Evolutionary conservation across 2,888 invertebrate species (phyloP), one percentile per base, ranked within the genome.

Genomic region (Tortricodes alternella): DNA sequence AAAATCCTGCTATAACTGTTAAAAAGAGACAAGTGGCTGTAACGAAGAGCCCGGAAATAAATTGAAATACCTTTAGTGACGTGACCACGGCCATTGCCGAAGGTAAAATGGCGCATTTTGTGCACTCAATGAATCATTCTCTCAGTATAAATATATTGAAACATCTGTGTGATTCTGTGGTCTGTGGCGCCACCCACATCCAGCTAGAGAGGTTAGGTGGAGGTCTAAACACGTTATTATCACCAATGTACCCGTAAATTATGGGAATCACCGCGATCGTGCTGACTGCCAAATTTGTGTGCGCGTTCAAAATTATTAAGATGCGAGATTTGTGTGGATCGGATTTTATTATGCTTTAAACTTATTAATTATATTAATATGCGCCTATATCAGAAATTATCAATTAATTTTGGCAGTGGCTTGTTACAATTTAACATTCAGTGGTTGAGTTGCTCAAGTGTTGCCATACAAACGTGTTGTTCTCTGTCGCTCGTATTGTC

Each of bases 141-240:
- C 6, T 11, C 13, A 34, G 7, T 34, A 34, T 11, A 34, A 11
- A 8, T 16, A 9, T 16, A 35, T 18, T 37, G 37, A 18, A 46
- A 38, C 46, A 21, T 38, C 55, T 55, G 48, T 35, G 1, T 13
- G 6, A 7, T 0, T 15, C n/a, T 13, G 2, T 43, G 27, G 27
- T 46, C 37, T 52, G 43, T 56, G 51, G 29, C 38, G 41, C 55
- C 55, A 51, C 46, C 52, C 56, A 48, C 56, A 46, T 46, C 55
- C 58, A 52, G 19, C 55, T 44, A 55, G 46, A 46, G 46, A 41
- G 53, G 59, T 61, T 73, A 76, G 75, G 74, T 74, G 74, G 75
- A 67, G 73, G 71, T 74, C 76, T 78, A 77, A 79, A 73, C 76
- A 74, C 78, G 74, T 83, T 73, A 85, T 88, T 87, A 88, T 87